Evolutionary conservation across 2,113 vertebrate genomes (phyloP), one percentile per base, ranked within the genome.

Genomic region (Pristiophorus japonicus): DNA sequence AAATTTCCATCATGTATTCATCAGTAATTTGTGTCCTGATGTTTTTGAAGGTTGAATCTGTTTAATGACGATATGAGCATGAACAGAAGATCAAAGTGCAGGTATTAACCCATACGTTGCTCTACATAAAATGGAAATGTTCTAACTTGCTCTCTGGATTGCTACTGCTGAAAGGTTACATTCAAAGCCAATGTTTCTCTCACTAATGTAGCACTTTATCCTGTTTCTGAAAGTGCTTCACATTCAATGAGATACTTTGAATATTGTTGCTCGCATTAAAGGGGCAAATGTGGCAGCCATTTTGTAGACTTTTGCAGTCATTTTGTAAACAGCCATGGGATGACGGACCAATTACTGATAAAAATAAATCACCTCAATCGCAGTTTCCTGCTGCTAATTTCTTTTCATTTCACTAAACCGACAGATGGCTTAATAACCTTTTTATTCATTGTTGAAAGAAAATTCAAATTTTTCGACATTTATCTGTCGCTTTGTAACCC

Each of bases 1-100:
- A 38, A 18, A 92, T 63, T 63, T 92, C 34, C 34, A 92, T 10
- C 59, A 63, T 92, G 87, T 14, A 59, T 90, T 90, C 51, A 3
- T 92, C 42, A 63, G 18, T 16, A 3, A 38, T 63, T 38, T 92
- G 88, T 63, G 20, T 6, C 6, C 34, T 63, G 22, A 34, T 62
- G 34, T 18, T 92, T 90, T n/a, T 92, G 88, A 92, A 92, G 88
- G 34, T 63, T 92, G n/a, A n/a, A 20, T 63, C n/a, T 92, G 34
- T 38, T 92, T 63, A 92, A 92, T 92, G 51, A 22, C 88, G 63
- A 63, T 38, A 18, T 63, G 59, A 92, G 5, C 38, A 42, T 18
- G 78, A 81, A 81, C 1, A 38, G 55, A 22, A 24, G 88, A 92
- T 92, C 88, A 92, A 92, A 92, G 88, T 63, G 0, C n/a, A n/a